Evolutionary conservation across 2,888 invertebrate species (phyloP), one percentile per base, ranked within the genome.

Genomic region (Fragum fragum): DNA sequence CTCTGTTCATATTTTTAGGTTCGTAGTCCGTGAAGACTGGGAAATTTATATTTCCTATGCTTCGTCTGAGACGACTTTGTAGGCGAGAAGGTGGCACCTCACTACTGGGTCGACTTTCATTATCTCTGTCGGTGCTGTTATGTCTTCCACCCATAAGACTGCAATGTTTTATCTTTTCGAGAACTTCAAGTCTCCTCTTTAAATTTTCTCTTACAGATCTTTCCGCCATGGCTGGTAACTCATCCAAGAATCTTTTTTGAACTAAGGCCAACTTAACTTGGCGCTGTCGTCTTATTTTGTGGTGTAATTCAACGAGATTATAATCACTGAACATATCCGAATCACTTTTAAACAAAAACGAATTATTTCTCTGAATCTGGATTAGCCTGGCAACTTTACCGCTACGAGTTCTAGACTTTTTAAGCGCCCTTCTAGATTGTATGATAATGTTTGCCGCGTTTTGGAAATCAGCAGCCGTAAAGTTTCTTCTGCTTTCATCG

Each of bases 261-360:
- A 85, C 39, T 11, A 78, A n/a, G 0, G 82, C 82, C 53, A 85
- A 26, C 53, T 80, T 80, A 7, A 85, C 18, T 23, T 83, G 80
- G 7, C 70, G 74, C 39, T 78, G 59, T 36, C 78, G 61, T 21
- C 74, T 39, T 26, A 70, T 53, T 32, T 66, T 63, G 18, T 78
- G 39, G 47, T 85, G 74, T 29, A 85, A 42, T 7, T 80, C 76
- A 39, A 61, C 29, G 42, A 85, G 75, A 76, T 66, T 79, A 28
- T 80, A 85, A 47, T 77, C 71, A 52, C 53, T 61, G 47, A 82
- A 75, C 70, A 78, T 52, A 7, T 81, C 80, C 23, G 28, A 28
- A 11, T 73, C 29, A 47, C 52, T 53, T 21, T 66, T 42, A 5
- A 26, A 26, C 42, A 42, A 1, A 9, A 66, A 66, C 18, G 76